phyloP scores from a whole-genome alignment of 2,113 vertebrate genomes.

The Pongo abelii region DNA sequence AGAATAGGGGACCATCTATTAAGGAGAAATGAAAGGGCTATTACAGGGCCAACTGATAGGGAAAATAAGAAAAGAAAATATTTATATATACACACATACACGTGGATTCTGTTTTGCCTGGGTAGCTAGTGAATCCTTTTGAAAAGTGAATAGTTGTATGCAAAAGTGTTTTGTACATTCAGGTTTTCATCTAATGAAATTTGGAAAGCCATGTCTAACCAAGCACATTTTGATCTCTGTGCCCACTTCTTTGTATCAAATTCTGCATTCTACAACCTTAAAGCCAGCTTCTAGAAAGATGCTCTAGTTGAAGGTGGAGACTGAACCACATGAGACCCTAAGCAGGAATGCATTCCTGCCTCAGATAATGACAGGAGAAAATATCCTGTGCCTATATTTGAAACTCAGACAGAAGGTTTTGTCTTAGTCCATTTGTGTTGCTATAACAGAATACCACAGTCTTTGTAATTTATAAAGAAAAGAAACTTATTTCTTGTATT shows the following conservation, averaged over 20 bases:
- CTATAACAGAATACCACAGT: not conserved
- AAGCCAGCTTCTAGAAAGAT: not conserved
- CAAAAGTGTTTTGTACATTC: not conserved
- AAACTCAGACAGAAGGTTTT: not conserved
- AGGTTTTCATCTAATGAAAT: not conserved
- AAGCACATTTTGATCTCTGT: not conserved
- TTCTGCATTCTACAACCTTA: not conserved
- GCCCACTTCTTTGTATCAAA: not conserved
- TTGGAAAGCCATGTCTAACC: not conserved
- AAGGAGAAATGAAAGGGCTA: not conserved
- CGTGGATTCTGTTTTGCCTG: not conserved
- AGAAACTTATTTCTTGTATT: not conserved
- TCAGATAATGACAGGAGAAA: not conserved
- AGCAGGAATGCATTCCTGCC: not conserved
- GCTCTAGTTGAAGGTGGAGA: not conserved
- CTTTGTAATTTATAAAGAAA: not conserved
- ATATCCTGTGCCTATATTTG: conserved; percentile 19
- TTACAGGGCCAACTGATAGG: not conserved
- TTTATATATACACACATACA: not conserved
- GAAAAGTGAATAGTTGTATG: not conserved
- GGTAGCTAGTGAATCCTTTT: not conserved
- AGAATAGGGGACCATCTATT: not conserved
- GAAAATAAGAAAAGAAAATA: conserved; percentile 7
- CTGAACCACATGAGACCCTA: not conserved
- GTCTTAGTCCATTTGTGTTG: not conserved